phyloP scores from a whole-genome alignment of 2,113 vertebrate genomes.

The Brienomyrus longianalis region DNA sequence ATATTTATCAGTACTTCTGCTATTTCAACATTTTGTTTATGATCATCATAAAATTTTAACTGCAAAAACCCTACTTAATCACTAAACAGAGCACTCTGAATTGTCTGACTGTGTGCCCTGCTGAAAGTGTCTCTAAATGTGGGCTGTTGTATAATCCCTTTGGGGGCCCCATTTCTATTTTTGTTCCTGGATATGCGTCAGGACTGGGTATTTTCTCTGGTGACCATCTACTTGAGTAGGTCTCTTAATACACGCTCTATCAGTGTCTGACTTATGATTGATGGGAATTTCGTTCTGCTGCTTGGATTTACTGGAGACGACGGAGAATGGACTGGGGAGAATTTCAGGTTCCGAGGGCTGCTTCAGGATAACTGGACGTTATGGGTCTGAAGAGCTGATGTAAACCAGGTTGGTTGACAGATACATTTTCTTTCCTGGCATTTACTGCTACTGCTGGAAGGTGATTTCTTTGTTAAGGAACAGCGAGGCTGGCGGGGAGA shows the following conservation, averaged over 20 bases:
- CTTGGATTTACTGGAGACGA: slow-evolving; percentile 64
- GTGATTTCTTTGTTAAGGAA: slow-evolving; percentile 9
- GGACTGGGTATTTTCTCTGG: slow-evolving; percentile 99
- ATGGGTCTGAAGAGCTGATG: slow-evolving; percentile 65
- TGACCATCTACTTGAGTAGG: slow-evolving; percentile 98
- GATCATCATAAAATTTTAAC: slow-evolving; percentile 44
- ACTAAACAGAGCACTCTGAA: slow-evolving; percentile 39
- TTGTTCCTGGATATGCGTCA: slow-evolving; percentile 98
- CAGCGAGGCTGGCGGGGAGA: background rate
- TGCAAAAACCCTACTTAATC: slow-evolving; percentile 13
- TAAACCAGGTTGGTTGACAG: slow-evolving; percentile 71
- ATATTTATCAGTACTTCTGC: slow-evolving; percentile 46
- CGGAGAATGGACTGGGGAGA: slow-evolving; percentile 71
- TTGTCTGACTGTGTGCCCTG: slow-evolving; percentile 54
- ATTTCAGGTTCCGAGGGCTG: slow-evolving; percentile 73
- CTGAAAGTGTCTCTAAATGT: slow-evolving; percentile 89
- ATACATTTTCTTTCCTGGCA: slow-evolving; percentile 27
- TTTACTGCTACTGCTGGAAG: background rate
- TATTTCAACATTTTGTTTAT: slow-evolving; percentile 57
- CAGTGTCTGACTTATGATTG: slow-evolving; percentile 67
- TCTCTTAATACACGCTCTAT: slow-evolving; percentile 88
- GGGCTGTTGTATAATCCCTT: slow-evolving; percentile 96
- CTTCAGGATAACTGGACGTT: slow-evolving; percentile 75
- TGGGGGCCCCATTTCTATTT: slow-evolving; percentile 99
- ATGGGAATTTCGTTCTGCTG: slow-evolving; percentile 48